These are phyloP conservation scores for Mastomys coucha DNA, from an alignment of 2,113 vertebrate species.

Conservation along the genomic window DNA sequence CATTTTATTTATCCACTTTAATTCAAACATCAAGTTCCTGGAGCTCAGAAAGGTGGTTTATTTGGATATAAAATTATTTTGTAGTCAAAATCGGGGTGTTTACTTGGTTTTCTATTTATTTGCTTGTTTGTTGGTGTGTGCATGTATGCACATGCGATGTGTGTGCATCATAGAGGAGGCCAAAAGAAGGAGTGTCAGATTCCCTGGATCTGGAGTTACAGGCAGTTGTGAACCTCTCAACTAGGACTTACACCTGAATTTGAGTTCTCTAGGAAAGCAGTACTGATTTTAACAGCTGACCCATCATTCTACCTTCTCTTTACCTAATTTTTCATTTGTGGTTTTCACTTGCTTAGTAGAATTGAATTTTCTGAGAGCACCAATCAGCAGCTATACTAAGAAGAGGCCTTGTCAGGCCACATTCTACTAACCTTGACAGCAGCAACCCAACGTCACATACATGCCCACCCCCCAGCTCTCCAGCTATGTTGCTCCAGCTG, in stretches of 20 bases:
- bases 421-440: rapidly evolving
- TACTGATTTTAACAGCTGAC: not conserved
- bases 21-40: not conserved
- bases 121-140: not conserved
- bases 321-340: not conserved
- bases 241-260: not conserved
- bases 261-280: not conserved
- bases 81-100: rapidly evolving
- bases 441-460: rapidly evolving
- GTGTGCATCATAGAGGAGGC: not conserved
- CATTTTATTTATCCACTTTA: not conserved
- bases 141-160: rapidly evolving
- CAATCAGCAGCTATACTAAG: rapidly evolving
- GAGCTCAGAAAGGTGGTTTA: not conserved
- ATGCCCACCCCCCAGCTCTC: too few relatives aligned
- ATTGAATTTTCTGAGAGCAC: not conserved
- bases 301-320: not conserved
- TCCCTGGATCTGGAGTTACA: not conserved
- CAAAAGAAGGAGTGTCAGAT: not conserved
- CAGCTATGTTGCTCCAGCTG: not conserved
- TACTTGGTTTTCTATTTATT: not conserved
- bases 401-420: too few relatives aligned
- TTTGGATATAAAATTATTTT: not conserved
- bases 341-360: not conserved
- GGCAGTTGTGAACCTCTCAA: too few relatives aligned